Conservation (phyloP, 2,888 invertebrate species). For the Malacosoma neustria region DNA sequence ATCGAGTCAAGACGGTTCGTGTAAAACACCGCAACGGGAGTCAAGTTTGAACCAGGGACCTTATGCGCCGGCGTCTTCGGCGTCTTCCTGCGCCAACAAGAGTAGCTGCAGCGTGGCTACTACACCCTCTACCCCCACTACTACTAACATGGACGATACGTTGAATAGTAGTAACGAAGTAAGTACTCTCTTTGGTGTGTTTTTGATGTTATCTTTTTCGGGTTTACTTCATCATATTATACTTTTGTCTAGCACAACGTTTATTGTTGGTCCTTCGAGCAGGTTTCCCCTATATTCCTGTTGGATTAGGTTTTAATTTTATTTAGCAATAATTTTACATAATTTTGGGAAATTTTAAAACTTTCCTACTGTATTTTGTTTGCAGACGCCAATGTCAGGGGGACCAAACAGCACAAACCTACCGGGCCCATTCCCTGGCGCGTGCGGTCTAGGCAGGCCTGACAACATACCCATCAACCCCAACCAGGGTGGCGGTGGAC, state of each 20-base stretch:
- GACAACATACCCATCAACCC: slow-evolving; percentile 67
- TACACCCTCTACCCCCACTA: slow-evolving; percentile 27
- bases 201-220: slow-evolving; percentile 1
- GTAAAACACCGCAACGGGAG: slow-evolving; percentile 62
- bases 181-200: slow-evolving; percentile 2
- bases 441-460: slow-evolving; percentile 64
- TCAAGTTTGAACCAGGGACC: slow-evolving; percentile 48
- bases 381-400: slow-evolving; percentile 62
- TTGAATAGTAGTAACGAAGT: slow-evolving; percentile 48
- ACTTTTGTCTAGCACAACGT: no score
- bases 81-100: slow-evolving; percentile 40
- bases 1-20: slow-evolving; percentile 59
- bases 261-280: no score
- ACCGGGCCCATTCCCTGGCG: slow-evolving; percentile 69
- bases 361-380: no score
- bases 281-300: no score
- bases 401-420: slow-evolving; percentile 64
- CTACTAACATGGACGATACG: slow-evolving; percentile 40
- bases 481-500: slow-evolving; percentile 69
- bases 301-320: no score
- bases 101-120: slow-evolving; percentile 48
- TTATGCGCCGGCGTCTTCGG: slow-evolving; percentile 51
- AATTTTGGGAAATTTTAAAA: no score
- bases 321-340: no score
- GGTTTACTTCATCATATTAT: no score